phyloP scores from a whole-genome alignment of 2,113 vertebrate genomes.

The Carettochelys insculpta region DNA sequence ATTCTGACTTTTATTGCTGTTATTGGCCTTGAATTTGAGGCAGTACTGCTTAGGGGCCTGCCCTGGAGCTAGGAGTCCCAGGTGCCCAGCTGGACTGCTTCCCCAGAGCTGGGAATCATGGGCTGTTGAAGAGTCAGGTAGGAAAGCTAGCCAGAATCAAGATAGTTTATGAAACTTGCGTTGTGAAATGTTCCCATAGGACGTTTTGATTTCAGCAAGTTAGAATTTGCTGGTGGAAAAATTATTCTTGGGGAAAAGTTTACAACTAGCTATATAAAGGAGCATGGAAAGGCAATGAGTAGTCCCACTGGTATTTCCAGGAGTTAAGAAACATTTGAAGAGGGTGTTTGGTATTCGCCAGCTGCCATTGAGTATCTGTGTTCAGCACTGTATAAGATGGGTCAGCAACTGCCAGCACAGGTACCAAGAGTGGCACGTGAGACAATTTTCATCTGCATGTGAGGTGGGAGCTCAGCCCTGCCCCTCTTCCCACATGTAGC shows the following conservation, averaged over 20 bases:
- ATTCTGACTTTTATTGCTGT: not conserved
- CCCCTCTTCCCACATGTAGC: too few species aligned
- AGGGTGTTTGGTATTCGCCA: accelerated
- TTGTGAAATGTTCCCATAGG: not conserved
- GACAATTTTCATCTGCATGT: too few species aligned
- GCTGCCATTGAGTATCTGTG: not conserved
- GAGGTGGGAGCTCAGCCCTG: too few species aligned
- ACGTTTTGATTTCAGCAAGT: not conserved
- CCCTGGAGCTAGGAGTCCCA: not conserved
- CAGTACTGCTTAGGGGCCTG: not conserved
- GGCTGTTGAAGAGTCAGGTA: not conserved
- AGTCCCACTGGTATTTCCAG: not conserved
- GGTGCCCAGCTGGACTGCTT: not conserved
- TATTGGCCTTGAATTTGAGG: not conserved
- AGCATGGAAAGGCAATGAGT: not conserved
- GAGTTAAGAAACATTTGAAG: not conserved
- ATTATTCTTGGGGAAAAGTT: not conserved
- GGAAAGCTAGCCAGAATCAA: not conserved
- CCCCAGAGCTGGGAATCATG: not conserved
- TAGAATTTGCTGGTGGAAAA: not conserved
- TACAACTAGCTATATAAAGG: not conserved
- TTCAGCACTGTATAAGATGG: accelerated
- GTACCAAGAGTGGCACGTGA: too few species aligned
- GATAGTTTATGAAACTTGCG: not conserved
- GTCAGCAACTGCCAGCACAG: too few species aligned